Evolutionary conservation across 2,797 vertebrate species (phyloP), one percentile per base, ranked within the genome.

Genomic region (Ibycter americanus): DNA sequence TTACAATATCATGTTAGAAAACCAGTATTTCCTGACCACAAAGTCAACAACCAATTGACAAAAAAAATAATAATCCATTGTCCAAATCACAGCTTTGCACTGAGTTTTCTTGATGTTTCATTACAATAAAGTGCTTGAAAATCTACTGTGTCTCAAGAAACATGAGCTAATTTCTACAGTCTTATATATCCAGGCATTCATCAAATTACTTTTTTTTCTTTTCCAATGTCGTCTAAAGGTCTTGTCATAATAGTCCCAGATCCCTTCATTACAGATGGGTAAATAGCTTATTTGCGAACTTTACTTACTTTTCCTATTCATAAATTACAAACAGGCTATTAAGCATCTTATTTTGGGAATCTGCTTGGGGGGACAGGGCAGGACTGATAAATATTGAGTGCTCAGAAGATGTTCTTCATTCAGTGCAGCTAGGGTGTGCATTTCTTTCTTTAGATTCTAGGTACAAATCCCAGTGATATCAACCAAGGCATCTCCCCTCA

Each of bases 81-180:
- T 66, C 18, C 6, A 55, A 80, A 78, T 63, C 29, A 38, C 8
- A 15, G 5, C 4, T 85, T 80, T 63, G 11, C 55, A 65, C 14
- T 38, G n/a, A 23, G 31, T 82, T 46, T 90, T 83, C 34, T 55
- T 10, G 4, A 12, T 46, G 8, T 52, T 70, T 74, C 27, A 38
- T 79, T 65, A 49, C 22, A 85, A 61, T 29, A 6, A 73, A 52
- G 15, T 61, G 11, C 25, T 66, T 66, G 46, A 73, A 84, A 79
- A 87, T 31, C n/a, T 65, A n/a, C 32, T 42, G n/a, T 67, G 94
- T 86, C 56, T 89, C 25, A 67, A 62, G n/a, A 4, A 89, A 49
- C 15, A 42, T 27, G 15, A 61, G 12, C 9, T 73, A n/a, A 44
- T 81, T 81, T 86, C 13, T 71, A 32, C 2, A 34, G 25, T 52